Base-by-base conservation (phyloP, 2,113 vertebrate genomes). In the Phalacrocorax aristotelis region DNA sequence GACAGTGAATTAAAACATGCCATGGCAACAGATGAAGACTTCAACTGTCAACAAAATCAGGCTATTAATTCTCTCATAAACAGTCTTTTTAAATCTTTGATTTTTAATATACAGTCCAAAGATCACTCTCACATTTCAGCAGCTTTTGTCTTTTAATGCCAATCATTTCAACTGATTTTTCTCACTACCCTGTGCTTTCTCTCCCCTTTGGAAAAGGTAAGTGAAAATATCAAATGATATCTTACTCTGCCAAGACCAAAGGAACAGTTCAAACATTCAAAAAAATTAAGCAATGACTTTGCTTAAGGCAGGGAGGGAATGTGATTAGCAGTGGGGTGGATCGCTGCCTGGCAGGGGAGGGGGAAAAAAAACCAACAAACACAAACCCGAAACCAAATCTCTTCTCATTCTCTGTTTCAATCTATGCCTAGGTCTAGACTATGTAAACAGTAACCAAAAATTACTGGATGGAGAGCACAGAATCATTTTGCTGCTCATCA, bases 1-100 rank as follows among this genome's bases (percentile, higher is more conserved):
- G 76, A 95, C 29, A 96, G 61, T 60, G 78, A 95, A 95, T 96
- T 89, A 96, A 96, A 97, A 95, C 76, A 96, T 91, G 62, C 79
- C 89, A 93, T 91, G 74, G 92, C 64, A 98, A 97, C 78, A 97
- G 86, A 88, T 95, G 90, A 97, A 95, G 74, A 91, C 74, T 91
- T 96, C 87, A 95, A 97, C 90, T 79, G 93, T 93, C 84, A 96
- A 95, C 74, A 95, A 97, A 96, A 92, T 90, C 87, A 93, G 89
- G 54, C 68, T 92, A 96, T 92, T 96, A 86, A 96, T 97, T 97
- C 44, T 54, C 87, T 92, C 69, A 87, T 83, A 92, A 96, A 90
- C 90, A 96, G 65, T 80, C 58, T 87, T 88, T 91, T 90, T 38
- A 91, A 87, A 95, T 93, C 62, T 93, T 95, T 80, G 64, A 46